Percentiles rank a stretch among this genome's conserved stretches.
phyloP scores from a whole-genome alignment of 1,140 invertebrate species.

The Drosophila tropicalis region DNA sequence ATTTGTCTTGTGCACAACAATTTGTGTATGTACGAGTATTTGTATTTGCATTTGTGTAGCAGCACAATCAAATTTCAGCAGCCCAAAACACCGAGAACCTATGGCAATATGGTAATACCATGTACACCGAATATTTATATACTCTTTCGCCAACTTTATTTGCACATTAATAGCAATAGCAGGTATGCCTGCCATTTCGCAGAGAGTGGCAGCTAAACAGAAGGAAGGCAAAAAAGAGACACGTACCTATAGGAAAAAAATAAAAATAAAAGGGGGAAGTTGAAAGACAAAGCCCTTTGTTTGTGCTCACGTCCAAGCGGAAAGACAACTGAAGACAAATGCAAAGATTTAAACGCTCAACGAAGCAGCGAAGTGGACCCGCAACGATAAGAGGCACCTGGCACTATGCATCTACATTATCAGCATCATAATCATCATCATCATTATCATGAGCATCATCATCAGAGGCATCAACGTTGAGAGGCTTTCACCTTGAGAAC shows the following conservation, averaged over 20 bases:
- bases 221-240: neutral
- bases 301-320: constrained; percentile 21
- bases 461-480: neutral
- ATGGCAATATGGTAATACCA: neutral
- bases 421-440: neutral
- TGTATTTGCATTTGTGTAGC: constrained; percentile 16
- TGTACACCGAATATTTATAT: neutral
- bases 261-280: constrained; percentile 3
- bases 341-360: constrained; percentile 21
- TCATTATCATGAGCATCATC: neutral
- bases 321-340: constrained; percentile 21
- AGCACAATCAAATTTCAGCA: constrained; percentile 17
- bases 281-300: constrained; percentile 17
- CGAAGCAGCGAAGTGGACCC: constrained; percentile 18
- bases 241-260: neutral
- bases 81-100: neutral
- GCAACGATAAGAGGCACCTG: constrained; percentile 17
- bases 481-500: constrained; percentile 14
- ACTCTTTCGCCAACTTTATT: neutral
- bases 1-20: constrained; percentile 16
- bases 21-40: constrained; percentile 5
- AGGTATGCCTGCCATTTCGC: neutral
- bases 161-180: neutral
- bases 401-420: constrained; percentile 12
- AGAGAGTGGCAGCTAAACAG: neutral